A percentile compares a stretch with the other conserved stretches of the same genome.
These are phyloP conservation scores for Lepidurus couesii DNA, from an alignment of 1,140 invertebrate species.

Conservation along the genomic window DNA sequence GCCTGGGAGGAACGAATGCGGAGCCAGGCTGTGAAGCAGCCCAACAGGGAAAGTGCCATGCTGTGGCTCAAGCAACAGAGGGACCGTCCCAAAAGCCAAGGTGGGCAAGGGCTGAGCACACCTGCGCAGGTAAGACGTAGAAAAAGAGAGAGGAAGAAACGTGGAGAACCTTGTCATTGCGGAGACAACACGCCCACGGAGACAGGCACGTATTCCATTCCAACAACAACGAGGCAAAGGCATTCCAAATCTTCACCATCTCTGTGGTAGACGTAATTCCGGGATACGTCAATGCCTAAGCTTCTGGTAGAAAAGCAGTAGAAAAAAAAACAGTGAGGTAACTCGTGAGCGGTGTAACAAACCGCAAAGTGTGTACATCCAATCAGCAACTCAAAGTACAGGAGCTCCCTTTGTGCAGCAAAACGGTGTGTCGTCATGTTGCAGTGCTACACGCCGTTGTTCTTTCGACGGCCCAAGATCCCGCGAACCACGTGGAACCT, in stretches of 20 bases:
- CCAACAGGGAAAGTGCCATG: slow-evolving; percentile 20
- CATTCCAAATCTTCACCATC: slow-evolving; percentile 7
- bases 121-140: slow-evolving; percentile 16
- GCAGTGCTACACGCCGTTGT: not conserved
- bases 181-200: slow-evolving; percentile 20
- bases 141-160: slow-evolving; percentile 8
- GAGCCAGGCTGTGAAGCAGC: not conserved
- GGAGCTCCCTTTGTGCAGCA: not conserved
- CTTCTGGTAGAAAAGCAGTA: not conserved
- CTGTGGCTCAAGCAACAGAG: not conserved
- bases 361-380: not conserved
- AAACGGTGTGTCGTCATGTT: not conserved
- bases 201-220: not conserved
- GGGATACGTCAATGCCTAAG: not conserved
- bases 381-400: not conserved
- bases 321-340: not conserved
- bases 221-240: not conserved
- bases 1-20: not conserved
- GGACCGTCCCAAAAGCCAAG: slow-evolving; percentile 16
- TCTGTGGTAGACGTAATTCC: slow-evolving; percentile 8
- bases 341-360: not conserved
- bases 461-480: not conserved
- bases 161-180: not conserved
- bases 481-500: slow-evolving; percentile 6
- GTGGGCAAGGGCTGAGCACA: slow-evolving; percentile 16